Evolutionary conservation across 2,888 invertebrate species (phyloP).

Genomic region (Catocala sponsa): DNA sequence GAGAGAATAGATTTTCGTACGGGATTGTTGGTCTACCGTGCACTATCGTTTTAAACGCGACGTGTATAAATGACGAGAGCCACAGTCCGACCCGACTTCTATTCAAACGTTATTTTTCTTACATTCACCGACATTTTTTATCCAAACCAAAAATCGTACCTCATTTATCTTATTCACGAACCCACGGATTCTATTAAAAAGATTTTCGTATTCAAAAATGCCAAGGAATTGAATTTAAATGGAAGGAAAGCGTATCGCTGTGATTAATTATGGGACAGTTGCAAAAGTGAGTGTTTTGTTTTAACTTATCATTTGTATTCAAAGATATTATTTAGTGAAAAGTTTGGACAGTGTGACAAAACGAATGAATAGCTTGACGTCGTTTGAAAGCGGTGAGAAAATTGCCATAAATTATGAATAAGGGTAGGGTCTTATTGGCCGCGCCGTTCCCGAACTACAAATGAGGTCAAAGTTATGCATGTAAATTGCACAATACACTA

Average conservation of each 20-base stretch:
- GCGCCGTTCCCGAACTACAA: no score
- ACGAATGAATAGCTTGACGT: slow-evolving; percentile 1
- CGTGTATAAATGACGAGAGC: slow-evolving; percentile 54
- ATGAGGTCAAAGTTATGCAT: no score
- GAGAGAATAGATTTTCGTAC: no score
- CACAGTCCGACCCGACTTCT: slow-evolving; percentile 49
- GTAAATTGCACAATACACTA: no score
- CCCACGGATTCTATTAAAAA: slow-evolving; percentile 69
- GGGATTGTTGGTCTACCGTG: slow-evolving; percentile 10
- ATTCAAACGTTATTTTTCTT: slow-evolving; percentile 60
- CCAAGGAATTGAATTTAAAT: slow-evolving; percentile 70
- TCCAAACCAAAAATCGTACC: slow-evolving; percentile 60
- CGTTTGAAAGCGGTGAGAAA: slow-evolving; percentile 4
- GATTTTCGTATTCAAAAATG: slow-evolving; percentile 74
- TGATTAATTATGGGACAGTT: slow-evolving; percentile 70
- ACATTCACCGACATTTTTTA: slow-evolving; percentile 60
- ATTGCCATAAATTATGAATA: background rate
- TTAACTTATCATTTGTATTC: slow-evolving; percentile 52
- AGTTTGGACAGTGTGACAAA: slow-evolving; percentile 40
- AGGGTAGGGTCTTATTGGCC: background rate
- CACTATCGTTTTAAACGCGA: slow-evolving; percentile 46
- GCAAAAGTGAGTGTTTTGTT: slow-evolving; percentile 63
- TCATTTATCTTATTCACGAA: slow-evolving; percentile 66
- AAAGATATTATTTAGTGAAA: slow-evolving; percentile 56
- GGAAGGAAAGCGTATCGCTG: slow-evolving; percentile 58